Evolutionary conservation across 2,113 vertebrate species (phyloP).

Genomic region (Typhlomys cinereus): DNA sequence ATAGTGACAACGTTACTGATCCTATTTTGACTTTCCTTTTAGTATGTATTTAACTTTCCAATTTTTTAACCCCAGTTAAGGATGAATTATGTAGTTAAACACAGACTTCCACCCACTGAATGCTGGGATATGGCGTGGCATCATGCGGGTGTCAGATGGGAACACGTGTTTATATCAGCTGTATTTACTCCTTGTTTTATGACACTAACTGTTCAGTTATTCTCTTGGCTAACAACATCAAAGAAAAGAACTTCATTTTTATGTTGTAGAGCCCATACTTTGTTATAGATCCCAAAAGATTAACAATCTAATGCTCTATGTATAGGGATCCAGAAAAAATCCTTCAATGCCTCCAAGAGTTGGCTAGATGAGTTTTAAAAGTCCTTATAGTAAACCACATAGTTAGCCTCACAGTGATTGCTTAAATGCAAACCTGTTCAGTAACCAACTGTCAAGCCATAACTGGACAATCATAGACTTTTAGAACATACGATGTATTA

Average conservation of each 20-base stretch:
- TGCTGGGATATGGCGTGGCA: background rate
- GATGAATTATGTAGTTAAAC: background rate
- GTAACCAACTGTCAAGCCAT: conserved; percentile 45
- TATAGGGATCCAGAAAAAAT: conserved; percentile 35
- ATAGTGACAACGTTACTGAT: conserved; percentile 30
- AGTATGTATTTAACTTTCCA: conserved; percentile 31
- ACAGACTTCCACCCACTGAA: background rate
- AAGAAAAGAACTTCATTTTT: conserved; percentile 35
- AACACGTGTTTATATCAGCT: background rate
- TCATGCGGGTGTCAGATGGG: background rate
- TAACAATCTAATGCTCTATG: background rate
- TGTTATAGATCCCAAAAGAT: conserved; percentile 3
- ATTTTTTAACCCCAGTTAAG: background rate
- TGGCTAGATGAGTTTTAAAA: conserved; percentile 47
- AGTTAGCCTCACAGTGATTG: conserved; percentile 61
- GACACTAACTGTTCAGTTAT: background rate
- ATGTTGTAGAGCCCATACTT: background rate
- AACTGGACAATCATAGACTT: conserved; percentile 61
- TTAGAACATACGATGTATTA: conserved; percentile 50
- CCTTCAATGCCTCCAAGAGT: background rate
- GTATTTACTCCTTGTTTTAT: background rate
- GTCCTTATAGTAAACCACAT: conserved; percentile 61
- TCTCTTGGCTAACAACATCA: background rate
- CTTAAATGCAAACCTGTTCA: conserved; percentile 60
- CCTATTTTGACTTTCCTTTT: background rate